A percentile compares a stretch with the other conserved stretches of the same genome.
Conservation (phyloP, 2,797 vertebrate genomes). For the Rhyacichthys aspro region DNA sequence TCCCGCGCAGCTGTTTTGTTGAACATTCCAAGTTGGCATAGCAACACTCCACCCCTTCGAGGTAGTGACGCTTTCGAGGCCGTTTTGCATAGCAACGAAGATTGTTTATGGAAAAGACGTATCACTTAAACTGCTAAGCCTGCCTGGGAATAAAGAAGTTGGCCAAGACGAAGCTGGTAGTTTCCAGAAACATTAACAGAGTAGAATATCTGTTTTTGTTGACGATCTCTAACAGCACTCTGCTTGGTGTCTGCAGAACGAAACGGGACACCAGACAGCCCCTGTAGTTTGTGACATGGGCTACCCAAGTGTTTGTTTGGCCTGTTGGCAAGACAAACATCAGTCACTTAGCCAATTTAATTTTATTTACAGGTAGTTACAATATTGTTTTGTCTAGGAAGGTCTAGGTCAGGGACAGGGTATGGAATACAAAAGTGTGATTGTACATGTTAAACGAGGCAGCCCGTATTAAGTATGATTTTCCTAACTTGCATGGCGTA, state of each 20-base stretch:
- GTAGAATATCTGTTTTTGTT: constrained; percentile 41
- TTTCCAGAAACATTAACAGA: constrained; percentile 13
- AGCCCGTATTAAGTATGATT: not conserved
- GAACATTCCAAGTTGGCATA: constrained; percentile 72
- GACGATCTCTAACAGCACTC: constrained; percentile 4
- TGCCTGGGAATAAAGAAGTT: too few relatives aligned
- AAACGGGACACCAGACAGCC: constrained; percentile 46
- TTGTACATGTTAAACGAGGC: too few relatives aligned
- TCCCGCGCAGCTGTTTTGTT: constrained; percentile 73
- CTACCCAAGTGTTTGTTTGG: constrained; percentile 42
- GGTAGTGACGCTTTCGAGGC: constrained; percentile 71
- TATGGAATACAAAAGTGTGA: too few relatives aligned
- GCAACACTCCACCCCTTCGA: constrained; percentile 74
- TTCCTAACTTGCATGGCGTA: constrained; percentile 29
- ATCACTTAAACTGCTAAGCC: constrained; percentile 7
- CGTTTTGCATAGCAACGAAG: constrained; percentile 54
- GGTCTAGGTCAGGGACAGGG: too few relatives aligned
- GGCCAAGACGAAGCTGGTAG: not conserved
- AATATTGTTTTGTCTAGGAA: not conserved
- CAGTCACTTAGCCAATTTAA: constrained; percentile 1
- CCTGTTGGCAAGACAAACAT: constrained; percentile 41
- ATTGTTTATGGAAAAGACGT: constrained; percentile 20
- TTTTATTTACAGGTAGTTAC: not conserved
- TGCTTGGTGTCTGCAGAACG: constrained; percentile 31
- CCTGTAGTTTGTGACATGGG: not conserved